A percentile compares a stretch with the other conserved stretches of the same genome.
Evolutionary conservation across 2,113 vertebrate genomes (phyloP).

Genomic region (Daphoenositta chrysoptera): DNA sequence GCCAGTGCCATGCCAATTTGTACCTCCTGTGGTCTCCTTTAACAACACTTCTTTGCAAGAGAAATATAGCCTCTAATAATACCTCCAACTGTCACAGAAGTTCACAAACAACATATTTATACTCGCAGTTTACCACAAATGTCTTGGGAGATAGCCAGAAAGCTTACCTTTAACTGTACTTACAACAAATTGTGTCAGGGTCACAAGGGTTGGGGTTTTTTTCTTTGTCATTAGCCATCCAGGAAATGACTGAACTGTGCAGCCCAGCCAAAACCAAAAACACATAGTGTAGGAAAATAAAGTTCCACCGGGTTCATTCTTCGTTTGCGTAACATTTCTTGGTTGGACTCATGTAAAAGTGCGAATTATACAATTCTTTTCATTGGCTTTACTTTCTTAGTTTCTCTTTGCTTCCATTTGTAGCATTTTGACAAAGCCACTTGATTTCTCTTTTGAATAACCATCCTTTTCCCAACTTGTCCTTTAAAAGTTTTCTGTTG

Average conservation of each 20-base stretch:
- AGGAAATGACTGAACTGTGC: conserved; percentile 3
- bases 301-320: conserved; percentile 2
- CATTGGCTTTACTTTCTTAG: background rate
- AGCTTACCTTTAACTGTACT: background rate
- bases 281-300: background rate
- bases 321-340: background rate
- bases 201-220: background rate
- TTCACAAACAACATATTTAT: background rate
- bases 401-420: conserved; percentile 27
- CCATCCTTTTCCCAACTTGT: background rate
- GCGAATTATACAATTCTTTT: background rate
- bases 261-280: background rate
- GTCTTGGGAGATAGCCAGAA: background rate
- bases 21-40: background rate
- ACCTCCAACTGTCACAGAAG: background rate
- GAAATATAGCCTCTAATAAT: too few relatives aligned
- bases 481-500: background rate
- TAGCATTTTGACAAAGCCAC: background rate
- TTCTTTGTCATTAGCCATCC: background rate
- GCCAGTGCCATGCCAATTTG: background rate
- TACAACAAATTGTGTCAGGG: background rate
- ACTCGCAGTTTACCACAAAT: background rate
- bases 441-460: conserved; percentile 3
- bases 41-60: too few relatives aligned
- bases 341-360: background rate